Percentiles rank a stretch among this genome's conserved stretches.
Conservation (phyloP, 2,797 vertebrate genomes). For the Chrosomus eos region DNA sequence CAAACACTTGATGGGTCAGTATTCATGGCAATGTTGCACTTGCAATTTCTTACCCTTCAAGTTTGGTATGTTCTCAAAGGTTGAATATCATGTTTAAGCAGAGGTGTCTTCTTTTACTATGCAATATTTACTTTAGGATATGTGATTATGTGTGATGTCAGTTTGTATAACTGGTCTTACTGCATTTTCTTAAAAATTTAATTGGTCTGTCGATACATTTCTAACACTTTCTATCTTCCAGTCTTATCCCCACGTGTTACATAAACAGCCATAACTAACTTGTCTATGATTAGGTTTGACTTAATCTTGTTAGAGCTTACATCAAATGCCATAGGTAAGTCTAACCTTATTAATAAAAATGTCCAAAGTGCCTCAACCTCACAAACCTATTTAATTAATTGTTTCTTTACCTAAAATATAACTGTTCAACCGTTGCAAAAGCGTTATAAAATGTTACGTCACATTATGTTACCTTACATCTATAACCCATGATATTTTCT, state of each 20-base stretch:
- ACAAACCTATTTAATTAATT: background rate
- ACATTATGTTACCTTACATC: background rate
- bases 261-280: background rate
- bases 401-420: background rate
- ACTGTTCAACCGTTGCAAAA: background rate
- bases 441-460: background rate
- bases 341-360: background rate
- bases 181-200: constrained; percentile 23
- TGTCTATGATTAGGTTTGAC: background rate
- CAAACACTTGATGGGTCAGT: background rate
- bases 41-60: background rate
- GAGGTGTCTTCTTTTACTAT: background rate
- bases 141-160: constrained; percentile 1
- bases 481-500: background rate
- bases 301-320: background rate
- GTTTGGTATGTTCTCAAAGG: background rate
- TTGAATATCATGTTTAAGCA: constrained; percentile 3
- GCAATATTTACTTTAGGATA: background rate
- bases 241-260: background rate
- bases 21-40: background rate
- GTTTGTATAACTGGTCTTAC: constrained; percentile 20
- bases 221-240: background rate
- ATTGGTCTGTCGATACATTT: constrained; percentile 6
- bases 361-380: background rate
- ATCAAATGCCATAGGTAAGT: background rate